Base-by-base conservation (phyloP, 2,113 vertebrate genomes). In the Festucalex cinctus region DNA sequence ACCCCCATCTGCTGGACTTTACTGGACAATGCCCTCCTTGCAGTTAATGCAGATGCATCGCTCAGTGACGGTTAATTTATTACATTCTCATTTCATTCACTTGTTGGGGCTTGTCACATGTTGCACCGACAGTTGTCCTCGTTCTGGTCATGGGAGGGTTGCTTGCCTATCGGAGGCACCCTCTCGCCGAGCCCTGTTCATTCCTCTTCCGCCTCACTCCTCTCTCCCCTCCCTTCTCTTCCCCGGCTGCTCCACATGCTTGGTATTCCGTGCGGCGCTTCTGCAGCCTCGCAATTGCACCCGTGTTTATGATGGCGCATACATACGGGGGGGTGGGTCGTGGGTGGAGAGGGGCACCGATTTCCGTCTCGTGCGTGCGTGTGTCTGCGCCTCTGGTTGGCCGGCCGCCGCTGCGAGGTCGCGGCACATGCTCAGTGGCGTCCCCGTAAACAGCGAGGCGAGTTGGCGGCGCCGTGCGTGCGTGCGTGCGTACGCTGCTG, bases 371-470 rank as follows among this genome's bases (percentile, higher is more conserved):
- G 71, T 66, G 90, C 81, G 71, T 75, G 88, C 74, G 79, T 80
- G 81, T 73, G 74, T 79, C 78, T 53, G 73, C 75, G 73, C 46
- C 56, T 66, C 41, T 48, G 9, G 75, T 75, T 77, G 69, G 74
- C 72, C 80, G 88, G 65, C 83, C 71, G 83, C 24, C 9, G 4
- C 65, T 71, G 71, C 75, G 83, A 94, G 96, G 96, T 98, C 95
- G 96, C 92, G 89, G 97, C 97, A 95, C 97, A 98, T 98, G 97
- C 97, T 97, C 97, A 97, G 95, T 98, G 74, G 92, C 71, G 91
- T 80, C 91, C 60, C 60, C 37, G 60, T 88, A 83, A 92, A 93
- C 87, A 93, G 93, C 91, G 92, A 94, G 94, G 89, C 93, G 93
- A 75, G 94, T 88, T 82, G 12, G 74, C 82, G 92, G 91, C 94